Conservation (phyloP, 2,113 vertebrate species). For the Sporophila hypoxantha region DNA sequence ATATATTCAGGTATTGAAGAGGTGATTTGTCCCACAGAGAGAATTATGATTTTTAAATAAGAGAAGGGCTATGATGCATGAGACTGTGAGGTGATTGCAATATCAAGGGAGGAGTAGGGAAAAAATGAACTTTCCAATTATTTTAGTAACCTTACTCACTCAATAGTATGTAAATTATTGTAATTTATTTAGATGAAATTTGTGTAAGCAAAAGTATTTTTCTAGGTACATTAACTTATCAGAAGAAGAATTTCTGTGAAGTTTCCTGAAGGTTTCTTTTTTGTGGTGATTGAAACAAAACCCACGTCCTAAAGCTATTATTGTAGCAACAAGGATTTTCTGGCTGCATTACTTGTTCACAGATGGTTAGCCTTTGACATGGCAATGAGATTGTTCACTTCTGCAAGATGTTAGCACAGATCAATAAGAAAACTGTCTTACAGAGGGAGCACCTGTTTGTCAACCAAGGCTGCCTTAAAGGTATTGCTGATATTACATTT, state of each 20-base stretch:
- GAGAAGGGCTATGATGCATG: not conserved
- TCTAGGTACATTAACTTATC: not conserved
- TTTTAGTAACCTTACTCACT: not conserved
- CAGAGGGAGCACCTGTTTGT: conserved; percentile 51
- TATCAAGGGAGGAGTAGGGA: not conserved
- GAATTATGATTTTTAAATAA: conserved; percentile 3
- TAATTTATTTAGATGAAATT: not conserved
- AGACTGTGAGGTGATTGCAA: not conserved
- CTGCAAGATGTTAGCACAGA: conserved; percentile 49
- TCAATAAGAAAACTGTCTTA: conserved; percentile 60
- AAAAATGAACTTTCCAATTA: not conserved
- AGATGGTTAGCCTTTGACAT: conserved; percentile 63
- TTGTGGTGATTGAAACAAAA: conserved; percentile 23
- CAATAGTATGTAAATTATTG: not conserved
- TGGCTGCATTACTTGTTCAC: conserved; percentile 55
- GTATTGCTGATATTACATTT: conserved; percentile 36
- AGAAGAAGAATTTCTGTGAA: not conserved
- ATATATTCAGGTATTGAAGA: not conserved
- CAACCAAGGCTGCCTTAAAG: conserved; percentile 34
- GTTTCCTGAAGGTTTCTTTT: not conserved
- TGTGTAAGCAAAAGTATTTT: not conserved
- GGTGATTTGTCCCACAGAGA: not conserved
- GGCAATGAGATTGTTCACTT: conserved; percentile 55
- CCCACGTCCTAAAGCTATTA: conserved; percentile 23
- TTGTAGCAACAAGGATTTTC: conserved; percentile 46